phyloP scores from a whole-genome alignment of 2,888 invertebrate species.

The Cheilosia urbana region DNA sequence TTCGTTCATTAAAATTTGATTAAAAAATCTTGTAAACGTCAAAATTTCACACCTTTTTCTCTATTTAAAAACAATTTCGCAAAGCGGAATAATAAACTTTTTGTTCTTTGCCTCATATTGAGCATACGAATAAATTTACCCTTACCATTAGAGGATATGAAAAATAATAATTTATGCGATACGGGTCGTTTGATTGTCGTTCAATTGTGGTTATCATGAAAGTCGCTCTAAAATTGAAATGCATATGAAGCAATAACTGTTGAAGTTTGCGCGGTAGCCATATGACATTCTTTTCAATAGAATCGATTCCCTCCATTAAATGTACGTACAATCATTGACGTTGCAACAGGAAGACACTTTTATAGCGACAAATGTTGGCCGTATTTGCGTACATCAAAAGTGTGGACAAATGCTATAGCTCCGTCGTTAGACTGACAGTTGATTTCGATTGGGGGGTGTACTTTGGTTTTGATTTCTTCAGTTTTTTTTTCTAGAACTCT shows the following conservation, averaged over 20 bases:
- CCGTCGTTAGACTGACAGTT: no score
- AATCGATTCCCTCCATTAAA: no score
- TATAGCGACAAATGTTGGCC: neutral
- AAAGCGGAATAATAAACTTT: neutral
- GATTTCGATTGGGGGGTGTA: no score
- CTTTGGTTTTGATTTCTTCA: neutral
- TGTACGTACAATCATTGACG: neutral
- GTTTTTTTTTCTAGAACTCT: neutral
- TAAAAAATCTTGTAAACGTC: no score
- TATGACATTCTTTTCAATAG: neutral
- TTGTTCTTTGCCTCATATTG: neutral
- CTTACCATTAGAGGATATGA: neutral
- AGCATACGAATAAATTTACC: neutral
- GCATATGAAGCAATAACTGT: constrained; percentile 34
- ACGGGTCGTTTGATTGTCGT: constrained; percentile 40
- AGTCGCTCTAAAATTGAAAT: constrained; percentile 34
- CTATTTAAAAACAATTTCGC: neutral
- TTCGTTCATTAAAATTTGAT: no score
- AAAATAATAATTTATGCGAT: constrained; percentile 45
- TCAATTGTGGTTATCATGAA: constrained; percentile 49
- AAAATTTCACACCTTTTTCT: neutral
- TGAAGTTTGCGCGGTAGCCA: constrained; percentile 20
- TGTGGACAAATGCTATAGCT: no score
- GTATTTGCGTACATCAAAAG: no score
- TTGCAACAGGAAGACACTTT: constrained; percentile 5